Percentiles rank a stretch among this genome's conserved stretches.
phyloP scores from a whole-genome alignment of 2,797 vertebrate species.

The Passerculus sandwichensis region DNA sequence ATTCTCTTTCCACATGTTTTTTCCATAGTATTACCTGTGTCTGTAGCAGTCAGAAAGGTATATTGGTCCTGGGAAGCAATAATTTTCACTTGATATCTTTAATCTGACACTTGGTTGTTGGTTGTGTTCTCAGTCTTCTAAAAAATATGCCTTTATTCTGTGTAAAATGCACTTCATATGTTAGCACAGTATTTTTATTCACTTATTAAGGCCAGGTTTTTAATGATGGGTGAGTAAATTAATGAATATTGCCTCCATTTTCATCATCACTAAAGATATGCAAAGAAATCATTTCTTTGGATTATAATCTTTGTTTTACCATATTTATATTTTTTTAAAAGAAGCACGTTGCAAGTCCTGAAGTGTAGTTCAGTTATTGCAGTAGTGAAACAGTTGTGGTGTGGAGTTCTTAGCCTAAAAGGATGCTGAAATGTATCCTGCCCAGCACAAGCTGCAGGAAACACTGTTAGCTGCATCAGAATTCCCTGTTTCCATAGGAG shows the following conservation, averaged over 20 bases:
- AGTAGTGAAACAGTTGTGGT: background rate
- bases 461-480: background rate
- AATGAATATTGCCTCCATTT: background rate
- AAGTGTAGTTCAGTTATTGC: background rate
- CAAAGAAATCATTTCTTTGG: background rate
- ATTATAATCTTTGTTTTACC: background rate
- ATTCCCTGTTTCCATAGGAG: background rate
- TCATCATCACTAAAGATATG: background rate
- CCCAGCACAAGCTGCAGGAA: background rate
- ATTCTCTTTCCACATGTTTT: background rate
- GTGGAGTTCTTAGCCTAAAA: background rate
- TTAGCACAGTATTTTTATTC: background rate
- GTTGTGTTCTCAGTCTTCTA: background rate
- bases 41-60: background rate
- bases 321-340: background rate
- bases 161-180: background rate
- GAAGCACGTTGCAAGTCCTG: background rate
- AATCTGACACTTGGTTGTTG: background rate
- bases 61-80: background rate
- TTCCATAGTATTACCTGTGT: background rate
- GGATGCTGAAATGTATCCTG: background rate
- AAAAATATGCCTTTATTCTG: background rate
- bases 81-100: background rate
- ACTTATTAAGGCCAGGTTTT: background rate
- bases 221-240: constrained; percentile 11